phyloP scores from a whole-genome alignment of 2,113 vertebrate genomes.

The Jacana jacana region DNA sequence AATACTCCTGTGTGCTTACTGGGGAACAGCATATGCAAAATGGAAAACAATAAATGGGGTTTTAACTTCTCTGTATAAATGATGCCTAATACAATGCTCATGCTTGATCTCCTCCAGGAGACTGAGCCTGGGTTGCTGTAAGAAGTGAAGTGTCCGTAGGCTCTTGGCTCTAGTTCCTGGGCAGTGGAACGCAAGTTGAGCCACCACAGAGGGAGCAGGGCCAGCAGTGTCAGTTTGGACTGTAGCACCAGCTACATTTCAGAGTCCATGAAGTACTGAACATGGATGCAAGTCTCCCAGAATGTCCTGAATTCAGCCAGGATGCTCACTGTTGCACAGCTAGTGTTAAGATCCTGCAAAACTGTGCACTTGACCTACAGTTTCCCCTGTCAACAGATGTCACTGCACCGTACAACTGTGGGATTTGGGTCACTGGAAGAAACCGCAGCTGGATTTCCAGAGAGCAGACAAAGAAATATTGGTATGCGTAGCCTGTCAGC shows the following conservation, averaged over 20 bases:
- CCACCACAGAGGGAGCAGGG: neutral
- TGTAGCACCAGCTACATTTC: neutral
- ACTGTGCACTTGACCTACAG: neutral
- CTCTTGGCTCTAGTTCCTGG: neutral
- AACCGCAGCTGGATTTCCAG: constrained; percentile 28
- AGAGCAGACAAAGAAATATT: neutral
- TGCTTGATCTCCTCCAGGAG: neutral
- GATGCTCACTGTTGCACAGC: neutral
- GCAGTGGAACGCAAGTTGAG: neutral
- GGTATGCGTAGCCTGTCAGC: neutral
- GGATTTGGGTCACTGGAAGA: constrained; percentile 52
- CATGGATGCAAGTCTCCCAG: neutral
- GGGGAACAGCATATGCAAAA: neutral
- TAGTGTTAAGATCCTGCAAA: neutral
- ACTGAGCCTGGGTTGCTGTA: neutral
- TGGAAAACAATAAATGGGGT: neutral
- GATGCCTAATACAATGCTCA: neutral
- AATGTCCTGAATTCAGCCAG: neutral
- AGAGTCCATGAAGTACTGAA: neutral
- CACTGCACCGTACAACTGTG: neutral
- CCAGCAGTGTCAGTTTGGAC: neutral
- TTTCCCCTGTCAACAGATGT: neutral
- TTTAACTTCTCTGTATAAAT: neutral
- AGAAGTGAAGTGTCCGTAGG: neutral
- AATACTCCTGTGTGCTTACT: neutral